A percentile compares a stretch with the other conserved stretches of the same genome.
Conservation (phyloP, 2,888 invertebrate genomes). For the Ashinkailepas kermadecensis region DNA sequence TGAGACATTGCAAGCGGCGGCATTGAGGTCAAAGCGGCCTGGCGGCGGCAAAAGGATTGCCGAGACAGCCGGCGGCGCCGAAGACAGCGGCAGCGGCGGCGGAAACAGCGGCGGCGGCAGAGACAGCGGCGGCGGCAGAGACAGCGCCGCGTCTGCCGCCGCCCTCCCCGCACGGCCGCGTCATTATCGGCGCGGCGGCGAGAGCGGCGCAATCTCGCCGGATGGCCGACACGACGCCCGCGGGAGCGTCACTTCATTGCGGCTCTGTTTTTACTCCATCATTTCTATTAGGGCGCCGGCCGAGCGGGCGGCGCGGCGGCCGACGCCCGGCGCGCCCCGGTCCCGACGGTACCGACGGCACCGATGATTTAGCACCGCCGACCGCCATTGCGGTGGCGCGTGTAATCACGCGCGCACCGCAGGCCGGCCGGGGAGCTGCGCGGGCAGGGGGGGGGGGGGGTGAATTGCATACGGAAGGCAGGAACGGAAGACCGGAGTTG, state of each 20-base stretch:
- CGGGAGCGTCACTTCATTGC: constrained; percentile 8
- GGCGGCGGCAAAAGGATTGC: no score
- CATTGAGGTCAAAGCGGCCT: no score
- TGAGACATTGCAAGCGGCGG: no score
- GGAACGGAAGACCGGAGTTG: no score
- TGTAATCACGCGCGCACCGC: no score
- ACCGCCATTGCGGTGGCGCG: neutral
- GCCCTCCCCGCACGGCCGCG: neutral
- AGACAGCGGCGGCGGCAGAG: no score
- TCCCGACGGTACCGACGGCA: neutral
- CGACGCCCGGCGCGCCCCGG: neutral
- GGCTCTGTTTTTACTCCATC: constrained; percentile 5
- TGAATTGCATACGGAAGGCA: no score
- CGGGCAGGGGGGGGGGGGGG: no score
- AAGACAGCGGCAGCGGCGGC: no score
- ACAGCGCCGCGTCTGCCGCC: neutral
- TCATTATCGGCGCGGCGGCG: neutral
- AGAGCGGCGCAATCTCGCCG: neutral
- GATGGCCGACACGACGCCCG: neutral
- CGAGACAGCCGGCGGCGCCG: no score
- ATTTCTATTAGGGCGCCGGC: constrained; percentile 2
- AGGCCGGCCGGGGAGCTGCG: no score
- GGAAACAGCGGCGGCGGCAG: no score
- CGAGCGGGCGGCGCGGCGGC: neutral
- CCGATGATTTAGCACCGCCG: neutral